These are phyloP conservation scores for Varanus salvator DNA, from an alignment of 2,113 vertebrate genomes.

Conservation along the genomic window DNA sequence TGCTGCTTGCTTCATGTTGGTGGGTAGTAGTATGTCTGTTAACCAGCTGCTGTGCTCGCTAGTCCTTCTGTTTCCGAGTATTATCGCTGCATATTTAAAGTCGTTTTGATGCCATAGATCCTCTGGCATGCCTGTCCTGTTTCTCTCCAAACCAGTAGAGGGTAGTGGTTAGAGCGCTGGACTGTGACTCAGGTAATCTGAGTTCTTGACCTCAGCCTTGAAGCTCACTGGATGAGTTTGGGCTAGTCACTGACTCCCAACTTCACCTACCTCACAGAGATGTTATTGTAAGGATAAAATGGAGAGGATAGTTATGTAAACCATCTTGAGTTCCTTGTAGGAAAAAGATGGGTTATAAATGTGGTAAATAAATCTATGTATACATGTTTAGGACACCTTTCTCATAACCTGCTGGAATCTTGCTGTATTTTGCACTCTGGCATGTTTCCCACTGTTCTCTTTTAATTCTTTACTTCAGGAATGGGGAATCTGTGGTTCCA, in stretches of 20 bases:
- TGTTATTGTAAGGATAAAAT: no score
- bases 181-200: no score
- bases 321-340: no score
- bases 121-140: not conserved
- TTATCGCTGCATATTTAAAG: not conserved
- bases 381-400: not conserved
- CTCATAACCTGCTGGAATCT: not conserved
- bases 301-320: no score
- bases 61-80: not conserved
- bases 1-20: not conserved
- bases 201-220: no score
- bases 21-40: not conserved
- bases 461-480: not conserved
- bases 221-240: no score
- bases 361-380: no score
- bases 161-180: no score
- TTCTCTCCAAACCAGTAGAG: not conserved
- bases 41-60: not conserved
- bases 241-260: no score
- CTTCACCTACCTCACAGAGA: no score
- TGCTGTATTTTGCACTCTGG: not conserved
- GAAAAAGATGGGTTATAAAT: no score
- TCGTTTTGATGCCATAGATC: not conserved
- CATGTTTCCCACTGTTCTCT: not conserved
- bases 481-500: not conserved